Percentiles rank a stretch among this genome's conserved stretches.
Conservation (phyloP, 2,888 invertebrate genomes). For the Odontocolon sp. region DNA sequence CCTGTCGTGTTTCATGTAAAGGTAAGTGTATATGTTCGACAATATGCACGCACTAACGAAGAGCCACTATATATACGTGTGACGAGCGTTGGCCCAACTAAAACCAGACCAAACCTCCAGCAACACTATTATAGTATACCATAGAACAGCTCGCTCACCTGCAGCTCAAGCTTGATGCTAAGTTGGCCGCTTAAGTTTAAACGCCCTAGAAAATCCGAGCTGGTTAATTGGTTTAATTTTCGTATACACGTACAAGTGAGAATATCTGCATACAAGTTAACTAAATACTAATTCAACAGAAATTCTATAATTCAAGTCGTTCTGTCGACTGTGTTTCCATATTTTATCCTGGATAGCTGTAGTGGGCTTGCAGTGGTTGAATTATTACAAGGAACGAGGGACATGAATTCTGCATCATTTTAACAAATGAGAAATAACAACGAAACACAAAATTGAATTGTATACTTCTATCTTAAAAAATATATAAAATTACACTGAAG, state of each 20-base stretch:
- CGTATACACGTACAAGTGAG: slow-evolving; percentile 24
- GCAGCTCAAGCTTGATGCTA: slow-evolving; percentile 33
- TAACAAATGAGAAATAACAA: too few relatives aligned
- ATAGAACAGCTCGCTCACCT: slow-evolving; percentile 43
- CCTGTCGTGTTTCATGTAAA: background rate
- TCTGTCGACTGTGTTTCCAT: too few relatives aligned
- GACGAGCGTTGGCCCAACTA: slow-evolving; percentile 16
- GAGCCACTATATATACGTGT: slow-evolving; percentile 15
- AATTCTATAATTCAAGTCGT: too few relatives aligned
- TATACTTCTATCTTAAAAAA: too few relatives aligned
- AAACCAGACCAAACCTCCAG: background rate
- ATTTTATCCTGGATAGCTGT: too few relatives aligned
- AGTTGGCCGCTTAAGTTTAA: slow-evolving; percentile 66
- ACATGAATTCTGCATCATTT: too few relatives aligned
- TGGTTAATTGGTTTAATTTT: slow-evolving; percentile 65
- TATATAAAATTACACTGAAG: too few relatives aligned
- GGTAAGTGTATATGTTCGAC: background rate
- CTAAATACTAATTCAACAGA: too few relatives aligned
- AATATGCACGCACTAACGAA: slow-evolving; percentile 26
- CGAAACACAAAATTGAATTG: too few relatives aligned
- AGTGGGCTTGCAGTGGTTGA: too few relatives aligned
- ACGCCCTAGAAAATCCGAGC: slow-evolving; percentile 63
- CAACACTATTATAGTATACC: background rate
- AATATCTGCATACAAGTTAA: background rate
- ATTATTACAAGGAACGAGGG: too few relatives aligned